Conservation (phyloP, 2,888 invertebrate genomes). For the Chalcosyrphus nemorum region DNA sequence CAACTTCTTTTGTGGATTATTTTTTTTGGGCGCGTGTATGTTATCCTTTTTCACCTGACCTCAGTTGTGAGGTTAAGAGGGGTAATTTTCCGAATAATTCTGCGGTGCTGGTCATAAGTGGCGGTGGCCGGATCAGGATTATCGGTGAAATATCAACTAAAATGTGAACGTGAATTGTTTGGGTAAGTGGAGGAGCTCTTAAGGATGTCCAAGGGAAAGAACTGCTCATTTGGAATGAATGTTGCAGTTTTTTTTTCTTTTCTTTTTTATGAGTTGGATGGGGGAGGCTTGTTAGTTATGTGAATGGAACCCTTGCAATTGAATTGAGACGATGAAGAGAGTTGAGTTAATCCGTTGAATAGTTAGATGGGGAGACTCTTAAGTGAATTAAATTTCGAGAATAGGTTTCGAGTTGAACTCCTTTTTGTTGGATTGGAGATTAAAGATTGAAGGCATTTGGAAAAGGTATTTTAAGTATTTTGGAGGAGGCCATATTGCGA, state of each 20-base stretch:
- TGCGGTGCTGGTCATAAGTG: constrained; percentile 44
- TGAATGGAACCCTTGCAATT: constrained; percentile 10
- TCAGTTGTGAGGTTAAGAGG: constrained; percentile 35
- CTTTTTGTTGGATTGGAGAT: neutral
- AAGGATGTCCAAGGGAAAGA: constrained; percentile 37
- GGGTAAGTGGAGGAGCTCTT: constrained; percentile 45
- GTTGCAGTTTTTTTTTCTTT: constrained; percentile 6
- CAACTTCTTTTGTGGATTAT: constrained; percentile 59
- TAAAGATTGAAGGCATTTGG: neutral
- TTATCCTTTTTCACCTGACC: constrained; percentile 63
- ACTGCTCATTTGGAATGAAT: constrained; percentile 21
- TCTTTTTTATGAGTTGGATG: neutral
- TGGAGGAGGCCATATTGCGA: too few relatives aligned
- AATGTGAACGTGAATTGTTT: constrained; percentile 61
- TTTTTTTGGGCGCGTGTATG: constrained; percentile 52
- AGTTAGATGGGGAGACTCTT: neutral
- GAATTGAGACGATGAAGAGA: neutral
- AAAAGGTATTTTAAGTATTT: too few relatives aligned
- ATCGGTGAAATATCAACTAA: constrained; percentile 63
- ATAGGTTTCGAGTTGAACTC: neutral
- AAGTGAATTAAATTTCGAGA: constrained; percentile 25
- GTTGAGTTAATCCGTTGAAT: neutral
- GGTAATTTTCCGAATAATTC: constrained; percentile 66
- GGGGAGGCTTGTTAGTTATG: constrained; percentile 10
- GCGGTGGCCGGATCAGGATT: constrained; percentile 35